A percentile compares a stretch with the other conserved stretches of the same genome.
phyloP scores from a whole-genome alignment of 2,113 vertebrate genomes.

The Charadrius vociferus region DNA sequence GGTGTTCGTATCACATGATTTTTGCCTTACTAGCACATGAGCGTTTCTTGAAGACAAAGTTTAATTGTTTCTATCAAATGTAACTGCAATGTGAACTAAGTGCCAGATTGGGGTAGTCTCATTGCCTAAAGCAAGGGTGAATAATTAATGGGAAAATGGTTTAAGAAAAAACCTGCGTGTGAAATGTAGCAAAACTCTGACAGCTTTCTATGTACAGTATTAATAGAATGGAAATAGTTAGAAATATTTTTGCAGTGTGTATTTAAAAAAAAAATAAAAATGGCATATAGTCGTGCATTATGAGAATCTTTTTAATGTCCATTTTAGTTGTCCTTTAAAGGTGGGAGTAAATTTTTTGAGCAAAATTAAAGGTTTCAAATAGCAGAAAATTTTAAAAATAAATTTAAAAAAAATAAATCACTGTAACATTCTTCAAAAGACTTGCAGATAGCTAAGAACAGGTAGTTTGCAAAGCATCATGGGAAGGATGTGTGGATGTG shows the following conservation, averaged over 20 bases:
- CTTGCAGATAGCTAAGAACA: conserved; percentile 28
- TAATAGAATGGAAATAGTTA: conserved; percentile 75
- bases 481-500: background rate
- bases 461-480: background rate
- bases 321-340: conserved; percentile 61
- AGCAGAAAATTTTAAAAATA: background rate
- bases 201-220: conserved; percentile 81
- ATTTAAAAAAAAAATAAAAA: conserved; percentile 61
- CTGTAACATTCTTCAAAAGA: conserved; percentile 38
- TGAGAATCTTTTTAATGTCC: conserved; percentile 66
- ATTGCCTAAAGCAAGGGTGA: conserved; percentile 41
- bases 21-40: conserved; percentile 79
- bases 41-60: conserved; percentile 49
- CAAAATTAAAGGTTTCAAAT: conserved; percentile 49
- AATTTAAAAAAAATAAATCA: background rate
- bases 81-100: conserved; percentile 69
- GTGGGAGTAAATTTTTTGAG: conserved; percentile 36
- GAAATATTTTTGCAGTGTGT: conserved; percentile 83
- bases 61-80: conserved; percentile 36
- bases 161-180: conserved; percentile 61
- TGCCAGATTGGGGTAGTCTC: conserved; percentile 70
- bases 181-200: conserved; percentile 76
- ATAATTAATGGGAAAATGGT: conserved; percentile 23
- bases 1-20: conserved; percentile 60
- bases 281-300: conserved; percentile 49